These are phyloP conservation scores for Pipistrellus pipistrellus DNA, from an alignment of 2,797 vertebrate genomes.

Conservation along the genomic window DNA sequence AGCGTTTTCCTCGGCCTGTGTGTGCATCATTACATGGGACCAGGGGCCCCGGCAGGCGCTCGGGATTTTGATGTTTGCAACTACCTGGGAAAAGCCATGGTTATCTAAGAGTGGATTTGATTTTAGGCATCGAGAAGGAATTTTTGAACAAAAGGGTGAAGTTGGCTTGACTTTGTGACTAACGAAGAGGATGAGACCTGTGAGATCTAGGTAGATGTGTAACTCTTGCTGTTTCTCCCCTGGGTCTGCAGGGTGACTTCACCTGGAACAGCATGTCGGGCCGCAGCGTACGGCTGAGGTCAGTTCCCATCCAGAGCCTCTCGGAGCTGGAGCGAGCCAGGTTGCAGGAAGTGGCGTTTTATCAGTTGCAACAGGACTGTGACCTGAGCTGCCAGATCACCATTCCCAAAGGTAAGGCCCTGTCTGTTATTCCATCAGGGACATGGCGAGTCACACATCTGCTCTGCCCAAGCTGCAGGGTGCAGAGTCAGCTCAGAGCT, in stretches of 20 bases:
- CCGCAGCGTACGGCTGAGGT: slow-evolving; percentile 94
- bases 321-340: slow-evolving; percentile 96
- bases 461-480: slow-evolving; percentile 5
- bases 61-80: neutral
- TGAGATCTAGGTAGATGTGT: slow-evolving; percentile 65
- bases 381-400: slow-evolving; percentile 97
- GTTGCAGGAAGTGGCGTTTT: slow-evolving; percentile 97
- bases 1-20: neutral
- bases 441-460: slow-evolving; percentile 26
- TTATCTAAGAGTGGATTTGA: neutral
- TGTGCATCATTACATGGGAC: neutral
- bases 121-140: neutral
- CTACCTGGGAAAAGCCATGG: neutral
- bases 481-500: neutral
- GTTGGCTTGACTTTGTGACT: slow-evolving; percentile 45
- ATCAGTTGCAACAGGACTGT: slow-evolving; percentile 94
- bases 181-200: slow-evolving; percentile 68
- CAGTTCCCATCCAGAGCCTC: slow-evolving; percentile 96
- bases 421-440: slow-evolving; percentile 42
- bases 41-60: neutral
- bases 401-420: slow-evolving; percentile 96
- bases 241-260: slow-evolving; percentile 94
- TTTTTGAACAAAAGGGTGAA: slow-evolving; percentile 53
- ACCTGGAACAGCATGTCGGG: slow-evolving; percentile 97
- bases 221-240: slow-evolving; percentile 83